These are phyloP conservation scores for Ichneumon xanthorius DNA, from an alignment of 2,888 invertebrate species.

Conservation along the genomic window DNA sequence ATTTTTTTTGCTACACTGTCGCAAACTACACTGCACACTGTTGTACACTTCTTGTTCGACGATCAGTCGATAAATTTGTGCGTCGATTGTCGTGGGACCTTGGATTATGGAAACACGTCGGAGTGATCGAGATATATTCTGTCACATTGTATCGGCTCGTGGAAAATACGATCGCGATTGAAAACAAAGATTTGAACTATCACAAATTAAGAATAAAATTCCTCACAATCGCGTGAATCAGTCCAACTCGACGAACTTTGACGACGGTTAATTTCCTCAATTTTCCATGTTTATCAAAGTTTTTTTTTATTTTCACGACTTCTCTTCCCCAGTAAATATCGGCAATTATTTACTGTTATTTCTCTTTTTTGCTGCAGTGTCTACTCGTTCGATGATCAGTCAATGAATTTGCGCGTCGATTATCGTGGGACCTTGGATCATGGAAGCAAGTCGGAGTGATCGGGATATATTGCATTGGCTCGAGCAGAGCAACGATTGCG, in stretches of 20 bases:
- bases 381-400: conserved; percentile 21
- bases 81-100: conserved; percentile 11
- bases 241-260: not conserved
- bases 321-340: not conserved
- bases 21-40: too few species aligned
- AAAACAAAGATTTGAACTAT: too few species aligned
- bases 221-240: too few species aligned
- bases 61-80: conserved; percentile 35
- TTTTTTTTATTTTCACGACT: not conserved
- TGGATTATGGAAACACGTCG: not conserved
- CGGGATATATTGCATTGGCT: not conserved
- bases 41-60: conserved; percentile 10
- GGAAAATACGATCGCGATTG: too few species aligned
- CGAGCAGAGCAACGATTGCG: too few species aligned
- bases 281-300: not conserved
- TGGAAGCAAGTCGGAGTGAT: not conserved
- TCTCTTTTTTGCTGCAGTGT: conserved; percentile 8
- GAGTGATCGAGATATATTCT: not conserved
- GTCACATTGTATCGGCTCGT: too few species aligned
- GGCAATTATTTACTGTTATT: not conserved
- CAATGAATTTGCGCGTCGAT: conserved; percentile 17
- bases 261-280: not conserved
- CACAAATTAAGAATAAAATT: too few species aligned
- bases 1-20: conserved; percentile 7
- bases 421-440: conserved; percentile 16